These are phyloP conservation scores for Athetis lepigone DNA, from an alignment of 2,888 invertebrate species.

Conservation along the genomic window DNA sequence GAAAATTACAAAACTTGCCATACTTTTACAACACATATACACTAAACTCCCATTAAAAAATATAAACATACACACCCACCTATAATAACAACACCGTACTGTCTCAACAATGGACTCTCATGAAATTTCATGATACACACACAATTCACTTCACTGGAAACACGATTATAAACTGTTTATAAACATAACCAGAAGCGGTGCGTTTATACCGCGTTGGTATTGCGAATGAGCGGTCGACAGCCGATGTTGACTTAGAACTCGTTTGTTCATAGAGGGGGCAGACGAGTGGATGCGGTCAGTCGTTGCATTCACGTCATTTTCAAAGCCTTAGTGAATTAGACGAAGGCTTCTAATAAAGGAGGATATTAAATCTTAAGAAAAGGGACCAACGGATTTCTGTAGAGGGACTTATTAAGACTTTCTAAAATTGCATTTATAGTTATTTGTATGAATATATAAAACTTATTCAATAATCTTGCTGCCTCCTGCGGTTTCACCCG, in stretches of 20 bases:
- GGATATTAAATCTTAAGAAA: no score
- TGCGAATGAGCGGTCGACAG: slow-evolving; percentile 19
- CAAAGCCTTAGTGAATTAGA: no score
- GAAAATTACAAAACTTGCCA: not conserved
- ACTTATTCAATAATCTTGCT: no score
- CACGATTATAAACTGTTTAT: no score
- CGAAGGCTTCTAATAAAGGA: no score
- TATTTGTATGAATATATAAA: no score
- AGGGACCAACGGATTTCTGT: no score
- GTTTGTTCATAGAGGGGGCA: slow-evolving; percentile 24
- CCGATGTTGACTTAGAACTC: not conserved
- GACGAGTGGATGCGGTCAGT: not conserved
- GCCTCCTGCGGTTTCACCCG: no score
- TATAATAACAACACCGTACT: slow-evolving; percentile 25
- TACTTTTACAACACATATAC: not conserved
- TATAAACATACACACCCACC: slow-evolving; percentile 24
- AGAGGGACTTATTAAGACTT: no score
- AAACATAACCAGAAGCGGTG: no score
- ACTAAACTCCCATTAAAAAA: not conserved
- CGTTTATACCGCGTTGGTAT: not conserved
- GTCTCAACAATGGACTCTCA: slow-evolving; percentile 16
- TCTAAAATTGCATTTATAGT: no score
- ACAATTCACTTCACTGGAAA: slow-evolving; percentile 17
- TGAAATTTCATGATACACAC: slow-evolving; percentile 22
- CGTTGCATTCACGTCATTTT: not conserved